phyloP scores from a whole-genome alignment of 2,888 invertebrate species.

The Amphipyra berbera region DNA sequence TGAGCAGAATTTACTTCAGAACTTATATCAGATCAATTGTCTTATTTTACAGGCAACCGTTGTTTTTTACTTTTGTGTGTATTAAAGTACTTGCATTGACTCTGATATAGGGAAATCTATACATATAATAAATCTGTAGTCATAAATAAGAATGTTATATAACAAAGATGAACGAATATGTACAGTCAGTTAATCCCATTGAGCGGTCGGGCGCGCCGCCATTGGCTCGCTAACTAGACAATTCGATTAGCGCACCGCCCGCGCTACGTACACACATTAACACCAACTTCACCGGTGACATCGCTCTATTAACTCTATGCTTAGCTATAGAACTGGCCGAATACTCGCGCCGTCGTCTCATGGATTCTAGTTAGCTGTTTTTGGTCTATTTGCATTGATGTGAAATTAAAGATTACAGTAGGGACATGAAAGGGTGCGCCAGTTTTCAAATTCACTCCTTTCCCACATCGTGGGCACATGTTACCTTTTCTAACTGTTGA shows the following conservation, averaged over 20 bases:
- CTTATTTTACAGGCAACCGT: no score
- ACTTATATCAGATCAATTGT: no score
- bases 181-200: slow-evolving; percentile 30
- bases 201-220: slow-evolving; percentile 44
- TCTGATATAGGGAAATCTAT: no score
- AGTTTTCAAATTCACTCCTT: no score
- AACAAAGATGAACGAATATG: slow-evolving; percentile 36
- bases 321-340: background rate
- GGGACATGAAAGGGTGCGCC: no score
- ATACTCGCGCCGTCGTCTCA: background rate
- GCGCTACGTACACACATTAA: slow-evolving; percentile 48
- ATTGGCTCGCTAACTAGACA: slow-evolving; percentile 61
- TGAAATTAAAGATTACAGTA: no score
- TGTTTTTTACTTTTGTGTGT: no score
- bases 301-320: slow-evolving; percentile 5
- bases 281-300: slow-evolving; percentile 31
- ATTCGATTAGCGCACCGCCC: slow-evolving; percentile 56
- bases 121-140: no score
- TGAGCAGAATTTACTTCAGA: no score
- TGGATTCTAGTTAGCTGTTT: background rate
- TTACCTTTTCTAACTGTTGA: no score
- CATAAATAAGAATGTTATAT: background rate
- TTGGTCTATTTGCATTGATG: background rate
- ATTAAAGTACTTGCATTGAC: background rate
- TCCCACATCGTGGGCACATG: no score